Base-by-base conservation (phyloP, 2,797 vertebrate genomes). In the Hyperoplus lanceolatus region DNA sequence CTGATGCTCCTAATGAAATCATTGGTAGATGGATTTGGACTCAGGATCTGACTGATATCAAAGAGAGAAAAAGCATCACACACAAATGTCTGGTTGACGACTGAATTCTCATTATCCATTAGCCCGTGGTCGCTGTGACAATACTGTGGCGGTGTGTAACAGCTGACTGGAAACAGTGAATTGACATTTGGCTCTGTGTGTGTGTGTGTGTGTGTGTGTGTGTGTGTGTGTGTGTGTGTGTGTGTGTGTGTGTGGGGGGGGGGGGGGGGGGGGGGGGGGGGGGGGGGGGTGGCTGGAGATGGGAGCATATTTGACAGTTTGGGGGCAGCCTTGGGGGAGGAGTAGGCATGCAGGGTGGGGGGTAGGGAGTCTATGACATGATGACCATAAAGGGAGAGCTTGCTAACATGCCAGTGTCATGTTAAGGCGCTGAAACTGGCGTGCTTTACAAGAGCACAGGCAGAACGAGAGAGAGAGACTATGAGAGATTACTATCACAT, bases 301-400 rank as follows among this genome's bases (percentile, higher is more conserved):
- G 81, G 83, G 79, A 94, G 83, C 73, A 76, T 85, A 90, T 90
- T 75, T 93, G 93, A 93, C 93, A 94, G 92, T 94, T 93, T 92
- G 88, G 88, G 93, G 90, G 85, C 93, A 94, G 90, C 84, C 75
- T 72, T 81, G 87, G 81, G 84, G 85, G 79, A 72, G 89, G 69
- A 65, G 29, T 29, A 29, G 82, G 75, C 38, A 53, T 38, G 68
- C 14, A 4, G 73, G 48, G 48, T 9, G 70, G 66, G 54, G 63
- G 73, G 38, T 12, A 43, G 36, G 21, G 72, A 55, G 54, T 8
- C n/a, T 7, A 45, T 73, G 76, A 77, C 80, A 86, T 67, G 77
- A 73, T 75, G 83, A 81, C 81, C 87, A 85, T 90, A 90, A 86
- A 85, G 81, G 77, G 76, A 83, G 73, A 18, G 64, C 67, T 29